phyloP scores from a whole-genome alignment of 1,140 invertebrate species.

The Stegodyphus dumicola region DNA sequence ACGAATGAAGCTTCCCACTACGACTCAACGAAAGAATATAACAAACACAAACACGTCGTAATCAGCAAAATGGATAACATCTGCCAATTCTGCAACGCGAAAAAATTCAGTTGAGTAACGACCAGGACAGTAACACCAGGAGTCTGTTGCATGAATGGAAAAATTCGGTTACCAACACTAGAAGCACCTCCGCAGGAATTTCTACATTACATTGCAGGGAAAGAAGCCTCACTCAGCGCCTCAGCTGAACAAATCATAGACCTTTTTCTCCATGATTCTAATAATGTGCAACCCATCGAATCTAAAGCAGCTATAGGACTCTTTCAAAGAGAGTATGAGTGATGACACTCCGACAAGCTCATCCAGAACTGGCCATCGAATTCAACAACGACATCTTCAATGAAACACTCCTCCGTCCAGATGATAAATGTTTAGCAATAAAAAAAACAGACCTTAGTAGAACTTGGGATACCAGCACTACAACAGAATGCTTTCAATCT shows the following conservation, averaged over 20 bases:
- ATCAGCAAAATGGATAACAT: too few species aligned
- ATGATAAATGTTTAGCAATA: neutral
- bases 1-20: too few species aligned
- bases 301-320: neutral
- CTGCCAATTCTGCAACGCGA: too few species aligned
- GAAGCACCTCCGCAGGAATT: too few species aligned
- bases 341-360: neutral
- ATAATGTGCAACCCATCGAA: neutral
- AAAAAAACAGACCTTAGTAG: neutral
- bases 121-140: too few species aligned
- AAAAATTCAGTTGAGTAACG: too few species aligned
- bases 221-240: neutral
- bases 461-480: neutral
- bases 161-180: too few species aligned
- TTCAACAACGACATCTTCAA: neutral
- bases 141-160: too few species aligned
- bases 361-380: neutral
- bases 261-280: slow-evolving; percentile 1
- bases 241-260: neutral
- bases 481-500: neutral
- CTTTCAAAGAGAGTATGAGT: neutral
- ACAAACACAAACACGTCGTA: too few species aligned
- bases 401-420: neutral
- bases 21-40: too few species aligned
- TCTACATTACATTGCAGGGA: too few species aligned